Evolutionary conservation across 2,888 invertebrate genomes (phyloP), one percentile per base, ranked within the genome.

Genomic region (Auanema freiburgensis): DNA sequence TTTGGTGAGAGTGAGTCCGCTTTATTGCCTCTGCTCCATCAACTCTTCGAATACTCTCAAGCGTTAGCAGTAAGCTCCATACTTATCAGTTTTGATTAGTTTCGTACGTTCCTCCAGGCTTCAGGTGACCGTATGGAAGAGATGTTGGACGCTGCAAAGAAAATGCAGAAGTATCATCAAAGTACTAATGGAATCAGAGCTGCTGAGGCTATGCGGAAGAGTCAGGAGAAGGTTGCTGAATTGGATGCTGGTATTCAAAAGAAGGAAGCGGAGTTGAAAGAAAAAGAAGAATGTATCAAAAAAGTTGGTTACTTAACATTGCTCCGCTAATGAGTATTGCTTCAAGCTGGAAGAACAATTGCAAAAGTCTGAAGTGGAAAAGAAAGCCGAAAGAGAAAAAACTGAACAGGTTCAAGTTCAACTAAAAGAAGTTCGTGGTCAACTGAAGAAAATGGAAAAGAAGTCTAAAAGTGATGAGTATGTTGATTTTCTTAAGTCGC

Each of bases 381-480:
- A 59, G 10, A 41, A 41, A 10, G 59, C 57, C 1, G 71, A 69
- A 12, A 21, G 40, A 3, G 71, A 72, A 42, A 63, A 44, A 21
- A 23, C 49, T 18, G 51, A 43, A 11, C 65, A 59, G 55, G 44
- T 67, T 4, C 24, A 53, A 6, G 67, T 66, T 23, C 69, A 71
- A 25, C 43, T 70, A 41, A 73, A 71, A 49, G 73, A 76, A 24
- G 23, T 67, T 23, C 63, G 69, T 21, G 65, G 56, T 49, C 53
- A 58, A 42, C 53, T 67, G 63, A 76, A 71, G 57, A 76, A 74
- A 51, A 62, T 68, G 6, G 76, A 76, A 51, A 76, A 65, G 62
- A 70, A 71, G 43, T 64, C 64, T 21, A 69, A 65, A 6, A 66
- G 67, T 23, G 76, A 76, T 33, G 74, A 76, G 67, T 67, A n/a